Conservation (phyloP, 2,888 invertebrate species). For the Polydesmus complanatus region DNA sequence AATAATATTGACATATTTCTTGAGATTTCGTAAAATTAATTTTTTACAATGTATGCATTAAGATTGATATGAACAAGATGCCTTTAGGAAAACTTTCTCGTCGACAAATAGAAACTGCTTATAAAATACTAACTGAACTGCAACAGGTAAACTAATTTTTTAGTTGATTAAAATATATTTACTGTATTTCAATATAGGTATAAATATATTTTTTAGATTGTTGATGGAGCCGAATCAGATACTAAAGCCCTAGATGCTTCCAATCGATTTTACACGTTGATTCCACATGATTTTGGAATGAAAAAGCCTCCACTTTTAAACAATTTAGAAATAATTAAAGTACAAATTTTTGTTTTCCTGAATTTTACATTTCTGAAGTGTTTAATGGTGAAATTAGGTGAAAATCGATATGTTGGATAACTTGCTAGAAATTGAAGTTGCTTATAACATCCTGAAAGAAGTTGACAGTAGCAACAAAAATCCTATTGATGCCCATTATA, state of each 20-base stretch:
- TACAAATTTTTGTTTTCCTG: conserved; percentile 18
- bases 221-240: conserved; percentile 27
- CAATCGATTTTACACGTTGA: conserved; percentile 85
- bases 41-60: conserved; percentile 5
- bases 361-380: neutral
- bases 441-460: conserved; percentile 68
- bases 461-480: conserved; percentile 34
- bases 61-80: conserved; percentile 91
- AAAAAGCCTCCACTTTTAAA: conserved; percentile 67
- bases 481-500: conserved; percentile 72
- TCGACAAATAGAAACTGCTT: conserved; percentile 76
- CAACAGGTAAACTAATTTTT: conserved; percentile 22
- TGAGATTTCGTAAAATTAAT: too few species aligned
- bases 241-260: conserved; percentile 63
- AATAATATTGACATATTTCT: too few species aligned
- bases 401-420: conserved; percentile 81
- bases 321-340: conserved; percentile 52
- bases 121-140: conserved; percentile 49
- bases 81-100: conserved; percentile 90
- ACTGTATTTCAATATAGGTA: neutral
- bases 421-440: conserved; percentile 85
- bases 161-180: neutral
- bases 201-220: conserved; percentile 23
- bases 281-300: conserved; percentile 89
- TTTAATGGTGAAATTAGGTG: conserved; percentile 26